phyloP scores from a whole-genome alignment of 2,888 invertebrate genomes.

The Acronicta aceris region DNA sequence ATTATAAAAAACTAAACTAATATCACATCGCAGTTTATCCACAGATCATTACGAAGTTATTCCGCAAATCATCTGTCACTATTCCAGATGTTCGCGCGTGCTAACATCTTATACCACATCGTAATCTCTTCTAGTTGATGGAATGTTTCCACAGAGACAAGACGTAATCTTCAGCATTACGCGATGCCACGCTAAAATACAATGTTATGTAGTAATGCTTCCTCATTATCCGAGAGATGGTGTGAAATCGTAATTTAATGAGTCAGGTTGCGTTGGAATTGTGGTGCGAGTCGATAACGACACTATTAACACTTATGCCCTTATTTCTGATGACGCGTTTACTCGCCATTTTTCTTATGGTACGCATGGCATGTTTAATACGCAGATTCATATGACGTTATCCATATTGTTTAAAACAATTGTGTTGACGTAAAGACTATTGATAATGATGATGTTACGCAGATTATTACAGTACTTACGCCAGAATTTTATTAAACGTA shows the following conservation, averaged over 20 bases:
- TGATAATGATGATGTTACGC: constrained; percentile 4
- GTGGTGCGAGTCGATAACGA: constrained; percentile 36
- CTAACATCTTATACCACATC: constrained; percentile 39
- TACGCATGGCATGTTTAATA: background rate
- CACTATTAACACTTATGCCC: constrained; percentile 31
- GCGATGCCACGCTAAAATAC: constrained; percentile 65
- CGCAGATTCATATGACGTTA: background rate
- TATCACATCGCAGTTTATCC: constrained; percentile 20
- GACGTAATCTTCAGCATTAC: constrained; percentile 65
- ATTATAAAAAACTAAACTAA: constrained; percentile 6
- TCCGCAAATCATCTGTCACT: constrained; percentile 43
- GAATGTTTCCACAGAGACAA: constrained; percentile 51
- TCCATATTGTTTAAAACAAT: constrained; percentile 1
- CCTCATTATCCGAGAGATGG: constrained; percentile 64
- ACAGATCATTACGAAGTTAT: constrained; percentile 35
- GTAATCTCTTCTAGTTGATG: constrained; percentile 50
- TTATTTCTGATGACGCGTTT: constrained; percentile 30
- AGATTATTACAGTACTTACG: background rate
- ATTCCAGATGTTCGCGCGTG: constrained; percentile 47
- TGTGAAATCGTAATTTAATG: constrained; percentile 65
- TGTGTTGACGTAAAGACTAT: background rate
- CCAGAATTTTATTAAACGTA: too few species aligned
- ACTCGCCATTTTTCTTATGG: constrained; percentile 4
- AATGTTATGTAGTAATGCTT: constrained; percentile 62
- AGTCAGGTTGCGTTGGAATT: constrained; percentile 37